Percentiles rank a stretch among this genome's conserved stretches.
Conservation (phyloP, 2,888 invertebrate genomes). For the Pollenia amentaria region DNA sequence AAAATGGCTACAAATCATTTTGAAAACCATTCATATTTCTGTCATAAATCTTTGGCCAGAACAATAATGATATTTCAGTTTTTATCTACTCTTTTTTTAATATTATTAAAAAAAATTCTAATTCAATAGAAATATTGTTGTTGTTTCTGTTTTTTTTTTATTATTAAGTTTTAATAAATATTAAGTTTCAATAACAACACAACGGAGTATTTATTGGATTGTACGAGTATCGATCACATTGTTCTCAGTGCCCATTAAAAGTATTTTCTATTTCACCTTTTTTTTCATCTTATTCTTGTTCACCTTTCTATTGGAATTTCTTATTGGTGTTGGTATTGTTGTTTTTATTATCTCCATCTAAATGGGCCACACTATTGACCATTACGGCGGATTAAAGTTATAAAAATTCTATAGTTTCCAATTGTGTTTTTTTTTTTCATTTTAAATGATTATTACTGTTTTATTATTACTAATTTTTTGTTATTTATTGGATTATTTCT, state of each 20-base stretch:
- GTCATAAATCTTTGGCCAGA: conserved; percentile 68
- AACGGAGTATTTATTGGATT: conserved; percentile 15
- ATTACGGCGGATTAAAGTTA: conserved; percentile 70
- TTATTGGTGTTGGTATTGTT: conserved; percentile 16
- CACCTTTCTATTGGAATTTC: conserved; percentile 3
- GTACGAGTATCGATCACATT: conserved; percentile 32
- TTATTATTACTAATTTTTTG: conserved; percentile 61
- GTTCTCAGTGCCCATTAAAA: conserved; percentile 11
- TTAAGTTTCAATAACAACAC: conserved; percentile 22
- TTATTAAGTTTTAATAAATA: conserved; percentile 10
- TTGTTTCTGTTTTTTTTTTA: background rate
- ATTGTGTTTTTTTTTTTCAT: conserved; percentile 42
- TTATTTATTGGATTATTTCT: conserved; percentile 49
- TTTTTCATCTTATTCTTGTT: background rate
- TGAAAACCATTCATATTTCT: conserved; percentile 72
- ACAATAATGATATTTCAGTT: conserved; percentile 54
- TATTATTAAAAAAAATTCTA: conserved; percentile 1
- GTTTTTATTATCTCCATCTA: conserved; percentile 31
- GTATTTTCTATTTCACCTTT: conserved; percentile 21
- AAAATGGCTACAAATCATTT: conserved; percentile 71
- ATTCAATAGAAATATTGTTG: conserved; percentile 51
- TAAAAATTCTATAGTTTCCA: conserved; percentile 56
- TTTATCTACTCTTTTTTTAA: background rate
- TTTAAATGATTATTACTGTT: conserved; percentile 54
- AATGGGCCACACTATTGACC: conserved; percentile 64